A percentile compares a stretch with the other conserved stretches of the same genome.
phyloP scores from a whole-genome alignment of 2,113 vertebrate genomes.

The Sinocyclocheilus anophthalmus region DNA sequence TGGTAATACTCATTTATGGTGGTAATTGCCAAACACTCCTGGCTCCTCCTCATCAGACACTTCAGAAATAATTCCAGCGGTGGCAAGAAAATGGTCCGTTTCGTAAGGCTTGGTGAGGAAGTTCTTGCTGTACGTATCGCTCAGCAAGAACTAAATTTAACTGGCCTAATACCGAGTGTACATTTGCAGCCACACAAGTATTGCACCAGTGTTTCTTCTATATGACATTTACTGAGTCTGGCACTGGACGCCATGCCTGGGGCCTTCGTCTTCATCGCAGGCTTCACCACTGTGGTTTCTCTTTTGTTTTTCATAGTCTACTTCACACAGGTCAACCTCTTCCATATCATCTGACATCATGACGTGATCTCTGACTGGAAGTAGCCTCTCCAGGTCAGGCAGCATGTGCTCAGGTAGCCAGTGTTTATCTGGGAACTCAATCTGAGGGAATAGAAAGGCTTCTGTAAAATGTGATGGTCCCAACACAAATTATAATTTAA shows the following conservation, averaged over 20 bases:
- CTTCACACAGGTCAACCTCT: slow-evolving; percentile 87
- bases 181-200: slow-evolving; percentile 1
- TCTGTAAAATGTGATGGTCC: not conserved
- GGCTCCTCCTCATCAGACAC: not conserved
- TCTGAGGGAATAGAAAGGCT: slow-evolving; percentile 67
- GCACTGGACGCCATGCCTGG: slow-evolving; percentile 87
- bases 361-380: slow-evolving; percentile 84
- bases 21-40: not conserved
- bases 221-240: slow-evolving; percentile 80
- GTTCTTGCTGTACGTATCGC: not conserved
- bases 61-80: not conserved
- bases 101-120: not conserved
- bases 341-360: slow-evolving; percentile 92
- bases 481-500: not conserved
- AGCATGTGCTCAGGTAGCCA: slow-evolving; percentile 88
- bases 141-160: not conserved
- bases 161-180: not conserved
- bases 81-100: not conserved
- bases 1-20: not conserved
- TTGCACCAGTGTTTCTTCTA: not conserved
- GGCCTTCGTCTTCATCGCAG: slow-evolving; percentile 86
- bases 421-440: slow-evolving; percentile 87
- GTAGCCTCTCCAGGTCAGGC: slow-evolving; percentile 84
- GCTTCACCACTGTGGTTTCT: slow-evolving; percentile 77
- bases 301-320: slow-evolving; percentile 73